Evolutionary conservation across 2,888 invertebrate genomes (phyloP), one percentile per base, ranked within the genome.

Genomic region (Corbicula japonica): DNA sequence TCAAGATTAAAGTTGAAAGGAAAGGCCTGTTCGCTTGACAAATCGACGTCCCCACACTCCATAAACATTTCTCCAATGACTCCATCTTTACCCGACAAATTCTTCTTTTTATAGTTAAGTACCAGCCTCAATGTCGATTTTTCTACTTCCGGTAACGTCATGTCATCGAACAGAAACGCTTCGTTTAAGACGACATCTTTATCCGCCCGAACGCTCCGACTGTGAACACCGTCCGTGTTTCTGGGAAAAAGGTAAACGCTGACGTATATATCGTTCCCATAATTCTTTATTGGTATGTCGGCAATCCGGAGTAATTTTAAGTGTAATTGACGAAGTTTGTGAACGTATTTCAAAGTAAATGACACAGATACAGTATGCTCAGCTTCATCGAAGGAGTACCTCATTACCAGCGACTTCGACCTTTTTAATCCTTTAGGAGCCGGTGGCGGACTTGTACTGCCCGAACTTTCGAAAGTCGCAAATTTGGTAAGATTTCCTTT

Each of bases 131-230:
- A 58, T n/a, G 79, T 83, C 21, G 79, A 76, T 34, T 73, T 83
- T 32, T 83, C 83, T 0, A 73, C 73, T 70, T 83, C 83, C 52
- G 61, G 48, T 35, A 83, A 26, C 0, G 76, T 79, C 70, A 83
- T 50, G 54, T 83, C 83, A 58, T 83, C 83, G 62, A 79, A 79
- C 18, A 83, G 44, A 50, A 83, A 83, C 26, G 76, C 74, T 46
- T 83, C 79, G 56, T 83, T 61, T 10, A 83, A 61, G 32, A 65
- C 54, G 3, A 76, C 66, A n/a, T 69, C 52, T 18, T 65, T 73
- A 2, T 66, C 79, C 15, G 76, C 83, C n/a, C 46, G 69, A 18
- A 70, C 50, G 23, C 48, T 71, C 15, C 70, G 62, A 23, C 83
- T 83, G 58, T 74, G 63, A 18, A 79, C 76, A 1, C 83, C 83